A percentile compares a stretch with the other conserved stretches of the same genome.
Evolutionary conservation across 1,140 invertebrate species (phyloP).

Genomic region (Ruditapes philippinarum): DNA sequence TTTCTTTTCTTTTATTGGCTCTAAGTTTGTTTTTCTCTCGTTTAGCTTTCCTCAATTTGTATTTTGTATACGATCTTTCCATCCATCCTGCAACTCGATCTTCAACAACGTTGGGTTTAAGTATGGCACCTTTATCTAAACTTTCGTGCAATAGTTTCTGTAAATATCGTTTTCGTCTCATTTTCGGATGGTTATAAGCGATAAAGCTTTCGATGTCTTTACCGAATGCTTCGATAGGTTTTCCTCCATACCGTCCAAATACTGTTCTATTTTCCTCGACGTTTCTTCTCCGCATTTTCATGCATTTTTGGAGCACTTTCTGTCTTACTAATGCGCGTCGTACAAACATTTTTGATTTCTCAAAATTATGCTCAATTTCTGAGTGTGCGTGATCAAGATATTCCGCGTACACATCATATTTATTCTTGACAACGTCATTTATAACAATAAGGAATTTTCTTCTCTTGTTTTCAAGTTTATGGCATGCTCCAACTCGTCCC

Average conservation of each 20-base stretch:
- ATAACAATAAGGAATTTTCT: slow-evolving; percentile 63
- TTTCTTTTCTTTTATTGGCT: slow-evolving; percentile 36
- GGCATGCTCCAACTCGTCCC: slow-evolving; percentile 55
- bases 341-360: slow-evolving; percentile 67
- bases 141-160: slow-evolving; percentile 52
- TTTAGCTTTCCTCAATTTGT: slow-evolving; percentile 50
- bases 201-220: slow-evolving; percentile 62
- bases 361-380: slow-evolving; percentile 28
- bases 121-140: slow-evolving; percentile 60
- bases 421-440: slow-evolving; percentile 66
- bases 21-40: slow-evolving; percentile 38
- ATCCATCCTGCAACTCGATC: slow-evolving; percentile 34
- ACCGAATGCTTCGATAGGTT: slow-evolving; percentile 55
- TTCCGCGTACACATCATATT: slow-evolving; percentile 51
- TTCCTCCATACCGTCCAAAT: slow-evolving; percentile 55
- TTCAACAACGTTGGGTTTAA: slow-evolving; percentile 46
- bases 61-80: slow-evolving; percentile 61
- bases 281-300: slow-evolving; percentile 47
- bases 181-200: slow-evolving; percentile 59
- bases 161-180: slow-evolving; percentile 60
- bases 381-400: slow-evolving; percentile 23
- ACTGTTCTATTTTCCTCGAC: not conserved
- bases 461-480: slow-evolving; percentile 59
- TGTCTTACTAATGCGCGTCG: slow-evolving; percentile 59
- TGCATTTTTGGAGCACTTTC: slow-evolving; percentile 61